These are phyloP conservation scores for Saturnia pavonia DNA, from an alignment of 2,888 invertebrate genomes.

Conservation along the genomic window DNA sequence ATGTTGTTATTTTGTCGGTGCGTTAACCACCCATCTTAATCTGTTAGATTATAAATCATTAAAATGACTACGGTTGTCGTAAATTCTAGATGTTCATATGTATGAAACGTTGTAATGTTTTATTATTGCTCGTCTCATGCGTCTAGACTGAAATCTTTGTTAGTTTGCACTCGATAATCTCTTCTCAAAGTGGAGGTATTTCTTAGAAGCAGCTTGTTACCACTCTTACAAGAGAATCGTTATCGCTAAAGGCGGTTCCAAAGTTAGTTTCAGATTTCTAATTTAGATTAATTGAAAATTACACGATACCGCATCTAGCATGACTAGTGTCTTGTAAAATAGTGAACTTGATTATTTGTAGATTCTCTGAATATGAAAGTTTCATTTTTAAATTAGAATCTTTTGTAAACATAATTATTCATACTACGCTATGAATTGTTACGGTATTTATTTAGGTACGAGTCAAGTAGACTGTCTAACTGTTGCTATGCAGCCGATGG, in stretches of 20 bases:
- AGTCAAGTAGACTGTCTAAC: too few relatives aligned
- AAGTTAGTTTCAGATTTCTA: background rate
- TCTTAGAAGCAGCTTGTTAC: background rate
- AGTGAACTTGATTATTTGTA: too few relatives aligned
- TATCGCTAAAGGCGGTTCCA: background rate
- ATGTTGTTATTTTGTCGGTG: too few relatives aligned
- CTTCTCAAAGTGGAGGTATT: background rate
- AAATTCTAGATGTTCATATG: background rate
- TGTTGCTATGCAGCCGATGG: too few relatives aligned
- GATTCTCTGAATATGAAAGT: too few relatives aligned
- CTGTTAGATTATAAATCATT: background rate
- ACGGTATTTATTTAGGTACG: too few relatives aligned
- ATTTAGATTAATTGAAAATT: background rate
- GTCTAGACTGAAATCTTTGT: background rate
- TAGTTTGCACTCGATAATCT: background rate
- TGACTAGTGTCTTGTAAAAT: too few relatives aligned
- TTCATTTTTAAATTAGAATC: too few relatives aligned
- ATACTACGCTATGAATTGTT: too few relatives aligned
- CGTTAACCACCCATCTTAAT: background rate
- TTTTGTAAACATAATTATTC: too few relatives aligned
- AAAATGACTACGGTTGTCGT: background rate
- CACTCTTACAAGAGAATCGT: background rate
- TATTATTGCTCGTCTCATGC: background rate
- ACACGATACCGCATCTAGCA: background rate
- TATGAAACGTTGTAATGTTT: background rate